Conservation (phyloP, 2,113 vertebrate species). For the Leptodactylus fuscus region DNA sequence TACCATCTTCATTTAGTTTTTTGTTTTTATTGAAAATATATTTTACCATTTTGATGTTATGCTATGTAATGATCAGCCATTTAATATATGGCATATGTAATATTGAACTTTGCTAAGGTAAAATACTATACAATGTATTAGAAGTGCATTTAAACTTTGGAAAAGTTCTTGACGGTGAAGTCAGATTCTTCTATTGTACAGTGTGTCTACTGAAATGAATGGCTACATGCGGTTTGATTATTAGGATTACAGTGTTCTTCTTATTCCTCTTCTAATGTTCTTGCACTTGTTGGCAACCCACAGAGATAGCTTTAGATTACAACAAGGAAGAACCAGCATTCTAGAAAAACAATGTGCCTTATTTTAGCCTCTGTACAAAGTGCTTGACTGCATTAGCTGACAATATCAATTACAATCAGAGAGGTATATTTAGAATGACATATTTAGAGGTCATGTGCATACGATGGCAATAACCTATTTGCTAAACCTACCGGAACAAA, state of each 20-base stretch:
- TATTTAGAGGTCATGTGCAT: neutral
- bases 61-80: neutral
- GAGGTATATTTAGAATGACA: constrained; percentile 11
- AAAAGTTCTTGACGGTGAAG: neutral
- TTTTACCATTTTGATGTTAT: too few species aligned
- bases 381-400: constrained; percentile 13
- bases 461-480: constrained; percentile 2
- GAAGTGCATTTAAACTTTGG: neutral
- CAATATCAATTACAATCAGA: constrained; percentile 19
- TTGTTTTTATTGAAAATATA: too few species aligned
- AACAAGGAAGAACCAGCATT: neutral
- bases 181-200: neutral
- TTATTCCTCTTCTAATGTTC: neutral
- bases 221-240: neutral
- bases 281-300: neutral
- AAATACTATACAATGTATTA: neutral
- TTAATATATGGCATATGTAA: neutral
- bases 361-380: constrained; percentile 2
- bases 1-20: too few species aligned
- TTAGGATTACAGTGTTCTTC: neutral
- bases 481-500: constrained; percentile 3
- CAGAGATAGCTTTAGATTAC: neutral
- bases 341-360: constrained; percentile 6
- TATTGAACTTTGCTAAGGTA: neutral
- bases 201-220: neutral